phyloP scores from a whole-genome alignment of 2,113 vertebrate genomes.

The Prionailurus viverrinus region DNA sequence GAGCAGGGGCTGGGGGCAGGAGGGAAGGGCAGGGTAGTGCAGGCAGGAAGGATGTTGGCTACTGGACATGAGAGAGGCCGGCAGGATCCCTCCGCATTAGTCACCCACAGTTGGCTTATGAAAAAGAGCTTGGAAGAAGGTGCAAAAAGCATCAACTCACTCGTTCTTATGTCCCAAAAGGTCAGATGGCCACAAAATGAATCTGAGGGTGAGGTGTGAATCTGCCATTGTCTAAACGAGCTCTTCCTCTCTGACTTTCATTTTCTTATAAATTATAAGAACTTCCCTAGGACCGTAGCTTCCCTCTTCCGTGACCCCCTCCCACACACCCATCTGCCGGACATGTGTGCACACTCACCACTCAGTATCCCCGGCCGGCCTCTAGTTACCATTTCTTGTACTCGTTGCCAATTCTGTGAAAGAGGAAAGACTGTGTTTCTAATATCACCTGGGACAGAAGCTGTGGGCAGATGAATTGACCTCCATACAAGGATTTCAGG shows the following conservation, averaged over 20 bases:
- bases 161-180: conserved; percentile 65
- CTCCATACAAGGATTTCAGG: neutral
- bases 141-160: neutral
- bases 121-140: conserved; percentile 18
- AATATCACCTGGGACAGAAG: neutral
- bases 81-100: neutral
- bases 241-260: conserved; percentile 69
- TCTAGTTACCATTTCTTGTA: neutral
- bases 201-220: conserved; percentile 14
- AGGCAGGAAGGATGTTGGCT: neutral
- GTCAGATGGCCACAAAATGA: conserved; percentile 71
- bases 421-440: neutral
- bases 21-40: neutral
- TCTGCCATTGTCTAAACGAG: neutral
- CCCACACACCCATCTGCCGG: rapidly evolving
- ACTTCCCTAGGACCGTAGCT: neutral
- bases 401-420: neutral
- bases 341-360: neutral
- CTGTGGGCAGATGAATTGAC: neutral
- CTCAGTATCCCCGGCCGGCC: neutral
- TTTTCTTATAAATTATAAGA: conserved; percentile 79
- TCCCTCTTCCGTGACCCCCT: rapidly evolving
- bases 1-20: neutral
- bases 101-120: neutral
- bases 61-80: too few relatives aligned